phyloP scores from a whole-genome alignment of 2,797 vertebrate species.

The Nyctibius grandis region DNA sequence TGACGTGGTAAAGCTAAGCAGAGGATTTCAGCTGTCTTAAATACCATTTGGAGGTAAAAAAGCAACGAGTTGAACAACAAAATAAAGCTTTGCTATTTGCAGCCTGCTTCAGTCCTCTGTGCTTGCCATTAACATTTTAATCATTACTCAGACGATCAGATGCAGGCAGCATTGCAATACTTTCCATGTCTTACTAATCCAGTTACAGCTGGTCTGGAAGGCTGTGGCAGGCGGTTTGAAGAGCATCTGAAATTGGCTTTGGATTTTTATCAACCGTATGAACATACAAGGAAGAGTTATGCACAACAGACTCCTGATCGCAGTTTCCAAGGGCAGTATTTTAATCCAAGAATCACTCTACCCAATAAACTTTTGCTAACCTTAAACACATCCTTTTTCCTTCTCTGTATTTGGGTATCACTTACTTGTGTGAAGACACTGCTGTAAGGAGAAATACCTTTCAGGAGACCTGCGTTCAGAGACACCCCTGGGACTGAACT shows the following conservation, averaged over 20 bases:
- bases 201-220: conserved; percentile 47
- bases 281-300: conserved; percentile 41
- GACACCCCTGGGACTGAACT: background rate
- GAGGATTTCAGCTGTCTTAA: background rate
- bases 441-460: background rate
- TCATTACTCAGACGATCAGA: background rate
- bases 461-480: background rate
- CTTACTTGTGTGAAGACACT: background rate
- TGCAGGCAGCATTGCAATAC: conserved; percentile 31
- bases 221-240: background rate
- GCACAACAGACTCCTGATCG: background rate
- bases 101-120: background rate
- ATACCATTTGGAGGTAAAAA: background rate
- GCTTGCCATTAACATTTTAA: conserved; percentile 4
- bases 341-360: background rate
- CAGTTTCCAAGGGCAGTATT: background rate
- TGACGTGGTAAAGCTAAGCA: background rate
- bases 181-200: conserved; percentile 56
- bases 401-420: background rate
- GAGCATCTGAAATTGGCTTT: conserved; percentile 20
- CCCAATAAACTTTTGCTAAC: background rate
- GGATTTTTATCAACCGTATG: conserved; percentile 19
- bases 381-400: background rate
- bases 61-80: background rate
- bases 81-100: background rate